Percentiles rank a stretch among this genome's conserved stretches.
Conservation (phyloP, 2,113 vertebrate genomes). For the Sinocyclocheilus maitianheensis region DNA sequence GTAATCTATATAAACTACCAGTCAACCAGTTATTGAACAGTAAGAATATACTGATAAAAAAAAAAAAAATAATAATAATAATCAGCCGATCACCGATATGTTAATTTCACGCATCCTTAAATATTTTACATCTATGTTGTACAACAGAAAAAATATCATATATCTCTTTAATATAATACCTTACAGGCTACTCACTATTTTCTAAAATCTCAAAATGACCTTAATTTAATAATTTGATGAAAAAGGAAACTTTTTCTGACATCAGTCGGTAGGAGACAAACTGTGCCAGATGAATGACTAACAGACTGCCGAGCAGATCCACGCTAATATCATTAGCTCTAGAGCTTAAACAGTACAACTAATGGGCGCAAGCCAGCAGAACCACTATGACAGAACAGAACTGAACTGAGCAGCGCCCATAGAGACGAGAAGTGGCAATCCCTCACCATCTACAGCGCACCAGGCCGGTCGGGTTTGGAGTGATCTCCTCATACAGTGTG, state of each 20-base stretch:
- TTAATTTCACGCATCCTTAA: background rate
- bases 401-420: background rate
- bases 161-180: background rate
- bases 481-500: slow-evolving; percentile 9
- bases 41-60: too few species aligned
- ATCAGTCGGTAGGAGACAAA: background rate
- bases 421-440: slow-evolving; percentile 3
- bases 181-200: background rate
- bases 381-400: background rate
- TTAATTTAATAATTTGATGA: background rate
- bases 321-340: slow-evolving; percentile 17
- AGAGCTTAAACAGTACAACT: slow-evolving; percentile 22
- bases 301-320: background rate
- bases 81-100: background rate
- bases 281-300: background rate
- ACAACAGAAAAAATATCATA: background rate
- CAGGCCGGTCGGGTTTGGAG: background rate
- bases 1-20: too few species aligned
- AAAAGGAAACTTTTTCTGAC: background rate
- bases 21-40: too few species aligned
- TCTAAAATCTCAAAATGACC: background rate
- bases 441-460: background rate
- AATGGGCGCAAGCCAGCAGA: background rate
- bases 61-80: too few species aligned
- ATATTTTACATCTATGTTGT: background rate